Evolutionary conservation across 2,888 invertebrate genomes (phyloP), one percentile per base, ranked within the genome.

Genomic region (Brachyptera risi): DNA sequence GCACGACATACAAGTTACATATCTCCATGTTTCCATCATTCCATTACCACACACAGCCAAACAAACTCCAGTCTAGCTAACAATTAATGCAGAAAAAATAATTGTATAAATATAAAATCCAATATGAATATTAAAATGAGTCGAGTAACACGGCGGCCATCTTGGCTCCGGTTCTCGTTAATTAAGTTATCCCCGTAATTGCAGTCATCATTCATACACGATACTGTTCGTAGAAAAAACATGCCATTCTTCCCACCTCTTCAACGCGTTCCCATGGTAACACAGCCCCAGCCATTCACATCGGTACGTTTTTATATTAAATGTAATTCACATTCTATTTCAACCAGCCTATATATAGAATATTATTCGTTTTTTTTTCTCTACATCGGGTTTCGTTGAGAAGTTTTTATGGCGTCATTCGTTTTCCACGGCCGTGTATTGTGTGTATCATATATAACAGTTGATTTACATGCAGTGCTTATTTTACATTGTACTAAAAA

Each of bases 371-470:
- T 54, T 13, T 19, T 17, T 51, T 51, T 51, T 51, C 50, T 51
- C 17, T 26, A 26, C 19, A 19, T 19, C 19, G 42, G 42, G 23
- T 15, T 5, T 21, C 35, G 40, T 60, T 63, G 59, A 35, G 59
- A 57, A 63, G 59, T 57, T 57, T 63, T 63, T 63, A 63, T 63
- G 59, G 62, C 62, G 59, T 60, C 62, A 60, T 63, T 59, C 59
- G 62, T 59, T 60, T 23, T 50, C 17, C 50, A 35, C 58, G 1
- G 44, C 21, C 13, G 21, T 56, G 40, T 56, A 42, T 56, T 56
- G 62, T 54, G 54, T 38, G 54, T 62, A 59, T 62, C 62, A 59
- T 62, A 54, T 58, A 54, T 62, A n/a, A n/a, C n/a, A n/a, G n/a
- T 62, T 62, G 62, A 62, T 62, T 62, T 62, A 62, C 62, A 62